Percentiles rank a stretch among this genome's conserved stretches.
phyloP scores from a whole-genome alignment of 2,888 invertebrate genomes.

The Seladonia tumulorum region DNA sequence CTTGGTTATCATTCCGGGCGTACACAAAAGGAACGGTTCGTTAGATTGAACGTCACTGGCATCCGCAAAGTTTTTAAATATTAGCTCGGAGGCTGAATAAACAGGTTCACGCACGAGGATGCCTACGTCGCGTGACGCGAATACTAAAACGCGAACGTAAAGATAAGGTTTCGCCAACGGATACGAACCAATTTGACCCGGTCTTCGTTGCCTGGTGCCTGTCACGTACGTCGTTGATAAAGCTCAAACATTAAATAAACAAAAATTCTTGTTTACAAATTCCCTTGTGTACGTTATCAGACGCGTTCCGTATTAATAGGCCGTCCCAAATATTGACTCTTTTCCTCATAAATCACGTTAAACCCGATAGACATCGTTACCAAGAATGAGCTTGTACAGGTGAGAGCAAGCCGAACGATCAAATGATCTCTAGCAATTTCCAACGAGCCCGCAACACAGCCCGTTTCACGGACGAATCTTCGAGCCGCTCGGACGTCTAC shows the following conservation, averaged over 20 bases:
- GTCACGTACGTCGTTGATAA: background rate
- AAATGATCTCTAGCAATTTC: too few relatives aligned
- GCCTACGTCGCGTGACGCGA: background rate
- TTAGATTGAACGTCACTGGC: background rate
- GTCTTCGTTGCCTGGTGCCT: background rate
- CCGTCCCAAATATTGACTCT: background rate
- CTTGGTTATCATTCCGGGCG: background rate
- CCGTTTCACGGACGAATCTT: conserved; percentile 69
- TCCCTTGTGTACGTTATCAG: background rate
- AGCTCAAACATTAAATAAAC: background rate
- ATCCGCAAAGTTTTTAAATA: conserved; percentile 8
- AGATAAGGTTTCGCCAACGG: background rate
- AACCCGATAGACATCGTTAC: background rate
- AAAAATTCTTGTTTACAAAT: too few relatives aligned
- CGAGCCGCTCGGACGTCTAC: conserved; percentile 62
- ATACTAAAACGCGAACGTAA: background rate
- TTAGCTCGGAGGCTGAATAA: conserved; percentile 13
- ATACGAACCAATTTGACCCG: background rate
- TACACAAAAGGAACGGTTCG: background rate
- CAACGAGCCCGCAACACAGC: background rate
- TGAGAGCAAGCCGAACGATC: background rate
- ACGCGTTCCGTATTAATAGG: background rate
- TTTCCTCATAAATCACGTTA: background rate
- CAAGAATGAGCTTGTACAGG: background rate
- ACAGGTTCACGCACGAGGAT: background rate